phyloP scores from a whole-genome alignment of 2,888 invertebrate species.

The Sphinx pinastri region DNA sequence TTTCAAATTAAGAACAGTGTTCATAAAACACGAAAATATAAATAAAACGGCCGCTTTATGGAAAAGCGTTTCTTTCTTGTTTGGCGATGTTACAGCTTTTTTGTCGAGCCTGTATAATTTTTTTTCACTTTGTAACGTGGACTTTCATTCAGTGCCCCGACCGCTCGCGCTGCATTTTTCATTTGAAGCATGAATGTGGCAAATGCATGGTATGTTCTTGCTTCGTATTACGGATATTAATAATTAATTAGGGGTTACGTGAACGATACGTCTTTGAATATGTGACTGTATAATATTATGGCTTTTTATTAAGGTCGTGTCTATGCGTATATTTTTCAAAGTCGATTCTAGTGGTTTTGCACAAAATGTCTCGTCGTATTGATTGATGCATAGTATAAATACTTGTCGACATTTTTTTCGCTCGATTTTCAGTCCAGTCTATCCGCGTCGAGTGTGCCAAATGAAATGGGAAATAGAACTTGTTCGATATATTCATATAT shows the following conservation, averaged over 20 bases:
- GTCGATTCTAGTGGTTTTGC: not conserved
- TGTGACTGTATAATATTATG: not conserved
- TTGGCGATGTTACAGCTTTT: conserved; percentile 65
- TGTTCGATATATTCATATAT: conserved; percentile 45
- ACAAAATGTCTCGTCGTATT: not conserved
- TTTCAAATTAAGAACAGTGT: conserved; percentile 27
- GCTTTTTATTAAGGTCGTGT: too few relatives aligned
- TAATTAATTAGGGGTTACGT: conserved; percentile 2
- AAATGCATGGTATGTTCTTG: conserved; percentile 52
- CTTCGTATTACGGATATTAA: conserved; percentile 14
- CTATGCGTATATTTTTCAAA: not conserved
- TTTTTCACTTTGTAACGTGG: conserved; percentile 56
- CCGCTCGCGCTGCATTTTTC: conserved; percentile 71
- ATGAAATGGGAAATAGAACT: conserved; percentile 59
- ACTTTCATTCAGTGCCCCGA: conserved; percentile 66
- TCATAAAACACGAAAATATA: conserved; percentile 33
- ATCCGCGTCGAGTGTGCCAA: conserved; percentile 52
- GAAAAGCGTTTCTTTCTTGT: conserved; percentile 60
- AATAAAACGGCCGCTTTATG: conserved; percentile 48
- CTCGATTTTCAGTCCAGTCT: conserved; percentile 45
- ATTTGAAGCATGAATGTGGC: conserved; percentile 61
- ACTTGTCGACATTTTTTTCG: conserved; percentile 20
- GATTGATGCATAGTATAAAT: conserved; percentile 10
- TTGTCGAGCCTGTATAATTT: conserved; percentile 56
- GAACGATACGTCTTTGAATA: not conserved